Evolutionary conservation across 1,140 invertebrate species (phyloP).

Genomic region (Plodia interpunctella): DNA sequence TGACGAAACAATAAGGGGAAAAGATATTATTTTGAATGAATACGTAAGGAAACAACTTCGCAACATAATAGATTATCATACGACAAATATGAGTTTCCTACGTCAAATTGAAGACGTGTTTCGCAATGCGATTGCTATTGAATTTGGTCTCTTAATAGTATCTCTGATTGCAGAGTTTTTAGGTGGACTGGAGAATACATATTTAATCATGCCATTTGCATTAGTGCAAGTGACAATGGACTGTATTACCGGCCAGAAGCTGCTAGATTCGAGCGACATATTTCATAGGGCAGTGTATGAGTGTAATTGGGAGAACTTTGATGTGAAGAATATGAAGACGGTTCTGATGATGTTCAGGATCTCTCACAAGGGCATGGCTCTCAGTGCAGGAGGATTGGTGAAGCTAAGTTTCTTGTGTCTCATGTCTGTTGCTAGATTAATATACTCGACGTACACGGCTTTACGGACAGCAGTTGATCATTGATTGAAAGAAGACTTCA

Average conservation of each 20-base stretch:
- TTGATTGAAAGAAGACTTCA: not conserved
- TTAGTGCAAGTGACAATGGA: conserved; percentile 39
- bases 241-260: conserved; percentile 43
- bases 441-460: conserved; percentile 46
- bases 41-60: conserved; percentile 28
- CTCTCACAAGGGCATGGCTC: conserved; percentile 42
- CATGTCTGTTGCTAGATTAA: conserved; percentile 36
- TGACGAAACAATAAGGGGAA: conserved; percentile 6
- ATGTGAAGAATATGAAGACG: conserved; percentile 34
- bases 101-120: conserved; percentile 26
- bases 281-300: conserved; percentile 36
- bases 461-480: conserved; percentile 13
- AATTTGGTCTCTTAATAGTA: conserved; percentile 21
- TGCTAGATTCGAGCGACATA: conserved; percentile 37
- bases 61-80: conserved; percentile 32
- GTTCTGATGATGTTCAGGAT: conserved; percentile 36
- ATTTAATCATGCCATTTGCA: conserved; percentile 39
- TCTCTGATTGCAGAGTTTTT: conserved; percentile 41
- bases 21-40: conserved; percentile 26
- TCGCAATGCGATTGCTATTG: conserved; percentile 25
- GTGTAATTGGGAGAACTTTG: conserved; percentile 49
- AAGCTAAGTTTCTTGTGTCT: conserved; percentile 34
- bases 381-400: conserved; percentile 43
- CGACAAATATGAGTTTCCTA: conserved; percentile 29
- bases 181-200: conserved; percentile 48